Base-by-base conservation (phyloP, 2,113 vertebrate genomes). In the Vidua macroura region DNA sequence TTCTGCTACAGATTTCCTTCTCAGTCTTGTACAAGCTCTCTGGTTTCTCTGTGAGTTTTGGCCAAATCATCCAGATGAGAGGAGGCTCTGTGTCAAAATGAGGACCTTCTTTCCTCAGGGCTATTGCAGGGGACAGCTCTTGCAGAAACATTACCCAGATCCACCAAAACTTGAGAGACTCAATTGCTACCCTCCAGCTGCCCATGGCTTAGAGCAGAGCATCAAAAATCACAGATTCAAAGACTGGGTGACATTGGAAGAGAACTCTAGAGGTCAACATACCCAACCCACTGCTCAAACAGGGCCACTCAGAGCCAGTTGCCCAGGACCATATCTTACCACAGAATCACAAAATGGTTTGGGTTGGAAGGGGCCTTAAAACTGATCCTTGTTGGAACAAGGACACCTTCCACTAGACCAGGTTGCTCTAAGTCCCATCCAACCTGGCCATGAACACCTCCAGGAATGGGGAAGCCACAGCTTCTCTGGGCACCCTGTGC, bases 41-140 rank as follows among this genome's bases (percentile, higher is more conserved):
- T 44, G 35, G 7, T 56, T 75, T 68, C 33, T 86, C 43, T 48
- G 5, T 31, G 73, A 78, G 22, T 66, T 77, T 59, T 75, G 44
- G 30, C 8, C 43, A 66, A 43, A 52, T 18, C 8, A 62, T 23
- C 30, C 63, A 39, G 81, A 44, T 7, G 7, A 15, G 41, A 80
- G 17, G 17, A 69, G 72, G 28, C 7, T 10, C 15, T 15, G 27
- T 35, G 39, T 58, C 12, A 68, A 76, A 52, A 69, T 0, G 0
- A 33, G n/a, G 49, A 44, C 25, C 21, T 86, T 51, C 17, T 70
- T 43, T 73, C 33, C 20, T 22, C 63, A 76, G 39, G 20, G 41
- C 22, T 69, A 24, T 17, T 49, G 19, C 21, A 72, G 37, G 41
- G n/a, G 15, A 53, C 9, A 33, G 19, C 9, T 35, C 49, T 55